Conservation (phyloP, 2,888 invertebrate species). For the Cheilosia soror region DNA sequence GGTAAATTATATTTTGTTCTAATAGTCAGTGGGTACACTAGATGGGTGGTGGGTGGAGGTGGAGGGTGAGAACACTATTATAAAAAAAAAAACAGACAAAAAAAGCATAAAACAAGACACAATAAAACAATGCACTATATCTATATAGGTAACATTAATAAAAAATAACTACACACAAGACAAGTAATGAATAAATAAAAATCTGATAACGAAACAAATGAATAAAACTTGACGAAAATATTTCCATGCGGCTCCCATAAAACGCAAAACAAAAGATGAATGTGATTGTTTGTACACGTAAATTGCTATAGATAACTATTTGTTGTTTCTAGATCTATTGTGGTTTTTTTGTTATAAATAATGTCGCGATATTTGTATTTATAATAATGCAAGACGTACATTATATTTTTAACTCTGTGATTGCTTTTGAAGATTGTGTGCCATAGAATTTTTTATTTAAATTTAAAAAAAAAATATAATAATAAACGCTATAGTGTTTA, state of each 20-base stretch:
- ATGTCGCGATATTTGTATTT: background rate
- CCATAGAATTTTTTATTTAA: conserved; percentile 5
- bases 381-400: background rate
- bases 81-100: conserved; percentile 18
- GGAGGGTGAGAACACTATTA: background rate
- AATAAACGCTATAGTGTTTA: no score
- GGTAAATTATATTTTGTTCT: background rate
- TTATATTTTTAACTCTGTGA: no score
- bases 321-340: background rate
- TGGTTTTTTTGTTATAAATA: background rate
- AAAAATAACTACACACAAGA: conserved; percentile 4
- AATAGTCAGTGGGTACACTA: conserved; percentile 4
- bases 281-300: conserved; percentile 19
- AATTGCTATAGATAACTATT: conserved; percentile 1
- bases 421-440: conserved; percentile 15
- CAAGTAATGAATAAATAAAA: conserved; percentile 13
- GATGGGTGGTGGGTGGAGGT: background rate
- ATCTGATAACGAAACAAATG: background rate
- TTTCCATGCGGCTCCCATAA: conserved; percentile 72
- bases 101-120: conserved; percentile 29
- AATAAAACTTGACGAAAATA: conserved; percentile 34
- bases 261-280: conserved; percentile 71
- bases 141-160: background rate
- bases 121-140: conserved; percentile 16
- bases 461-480: no score